phyloP scores from a whole-genome alignment of 2,888 invertebrate genomes.

The Gerris lacustris region DNA sequence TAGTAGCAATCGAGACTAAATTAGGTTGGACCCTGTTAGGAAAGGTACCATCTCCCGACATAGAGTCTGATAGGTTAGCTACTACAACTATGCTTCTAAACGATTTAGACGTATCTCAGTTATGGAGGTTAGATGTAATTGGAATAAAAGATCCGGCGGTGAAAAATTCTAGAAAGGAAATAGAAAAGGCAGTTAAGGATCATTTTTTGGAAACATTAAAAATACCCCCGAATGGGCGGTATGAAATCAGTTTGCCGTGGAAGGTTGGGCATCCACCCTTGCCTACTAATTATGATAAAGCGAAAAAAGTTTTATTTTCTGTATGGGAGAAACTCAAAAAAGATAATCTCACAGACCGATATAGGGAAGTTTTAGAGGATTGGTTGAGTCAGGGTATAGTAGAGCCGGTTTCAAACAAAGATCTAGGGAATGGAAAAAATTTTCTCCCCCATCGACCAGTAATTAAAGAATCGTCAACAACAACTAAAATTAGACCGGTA shows the following conservation, averaged over 20 bases:
- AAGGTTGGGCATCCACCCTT: constrained; percentile 32
- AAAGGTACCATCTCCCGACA: constrained; percentile 21
- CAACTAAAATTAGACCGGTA: constrained; percentile 1
- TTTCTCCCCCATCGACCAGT: not conserved
- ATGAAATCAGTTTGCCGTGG: constrained; percentile 34
- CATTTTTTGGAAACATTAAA: constrained; percentile 28
- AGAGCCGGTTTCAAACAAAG: not conserved
- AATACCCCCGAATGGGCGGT: constrained; percentile 31
- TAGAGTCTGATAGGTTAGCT: constrained; percentile 15
- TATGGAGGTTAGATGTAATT: constrained; percentile 11
- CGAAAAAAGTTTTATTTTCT: constrained; percentile 29
- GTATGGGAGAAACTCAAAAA: constrained; percentile 28
- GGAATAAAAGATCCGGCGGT: constrained; percentile 24
- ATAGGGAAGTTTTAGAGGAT: constrained; percentile 30
- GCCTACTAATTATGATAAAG: constrained; percentile 28
- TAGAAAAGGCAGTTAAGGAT: constrained; percentile 27
- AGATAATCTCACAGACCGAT: constrained; percentile 26
- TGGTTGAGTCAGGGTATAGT: constrained; percentile 26
- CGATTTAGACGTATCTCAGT: constrained; percentile 23
- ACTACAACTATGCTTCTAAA: not conserved
- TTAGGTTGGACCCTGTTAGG: constrained; percentile 32
- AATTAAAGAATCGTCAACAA: not conserved
- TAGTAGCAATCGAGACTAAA: constrained; percentile 30
- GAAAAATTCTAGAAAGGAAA: constrained; percentile 26
- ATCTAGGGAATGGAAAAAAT: not conserved